A percentile compares a stretch with the other conserved stretches of the same genome.
phyloP scores from a whole-genome alignment of 2,888 invertebrate species.

The Phymatocera aterrima region DNA sequence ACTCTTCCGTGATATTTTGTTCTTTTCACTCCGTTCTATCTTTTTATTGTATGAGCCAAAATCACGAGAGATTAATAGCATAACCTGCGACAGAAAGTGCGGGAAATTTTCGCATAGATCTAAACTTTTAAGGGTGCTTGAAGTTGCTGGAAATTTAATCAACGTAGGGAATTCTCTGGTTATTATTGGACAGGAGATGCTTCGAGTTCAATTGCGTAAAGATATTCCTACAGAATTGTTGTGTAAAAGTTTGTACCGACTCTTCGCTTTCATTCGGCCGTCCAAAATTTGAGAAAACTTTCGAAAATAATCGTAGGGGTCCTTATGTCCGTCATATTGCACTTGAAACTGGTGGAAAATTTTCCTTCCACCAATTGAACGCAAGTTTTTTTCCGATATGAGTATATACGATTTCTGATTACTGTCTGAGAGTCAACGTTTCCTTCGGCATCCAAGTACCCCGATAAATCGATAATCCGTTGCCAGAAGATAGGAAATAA shows the following conservation, averaged over 20 bases:
- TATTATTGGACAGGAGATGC: neutral
- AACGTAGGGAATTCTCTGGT: neutral
- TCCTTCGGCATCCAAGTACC: neutral
- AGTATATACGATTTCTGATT: neutral
- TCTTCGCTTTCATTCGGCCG: neutral
- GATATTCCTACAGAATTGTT: neutral
- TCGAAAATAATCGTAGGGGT: neutral
- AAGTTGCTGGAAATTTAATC: conserved; percentile 15
- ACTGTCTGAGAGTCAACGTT: neutral
- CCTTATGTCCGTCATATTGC: neutral
- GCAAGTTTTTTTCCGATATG: neutral
- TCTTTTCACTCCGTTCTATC: too few species aligned
- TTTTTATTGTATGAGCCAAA: neutral
- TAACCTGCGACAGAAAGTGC: neutral
- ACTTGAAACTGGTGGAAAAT: neutral
- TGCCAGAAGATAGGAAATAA: neutral
- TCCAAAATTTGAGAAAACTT: neutral
- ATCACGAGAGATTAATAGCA: neutral
- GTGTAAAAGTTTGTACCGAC: neutral
- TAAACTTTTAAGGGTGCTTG: neutral
- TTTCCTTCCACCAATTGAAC: neutral
- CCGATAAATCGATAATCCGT: conserved; percentile 1
- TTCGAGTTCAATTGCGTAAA: neutral
- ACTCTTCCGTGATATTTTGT: neutral
- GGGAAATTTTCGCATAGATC: conserved; percentile 4